These are phyloP conservation scores for Ceuthmochares aereus DNA, from an alignment of 2,113 vertebrate species.

Conservation along the genomic window DNA sequence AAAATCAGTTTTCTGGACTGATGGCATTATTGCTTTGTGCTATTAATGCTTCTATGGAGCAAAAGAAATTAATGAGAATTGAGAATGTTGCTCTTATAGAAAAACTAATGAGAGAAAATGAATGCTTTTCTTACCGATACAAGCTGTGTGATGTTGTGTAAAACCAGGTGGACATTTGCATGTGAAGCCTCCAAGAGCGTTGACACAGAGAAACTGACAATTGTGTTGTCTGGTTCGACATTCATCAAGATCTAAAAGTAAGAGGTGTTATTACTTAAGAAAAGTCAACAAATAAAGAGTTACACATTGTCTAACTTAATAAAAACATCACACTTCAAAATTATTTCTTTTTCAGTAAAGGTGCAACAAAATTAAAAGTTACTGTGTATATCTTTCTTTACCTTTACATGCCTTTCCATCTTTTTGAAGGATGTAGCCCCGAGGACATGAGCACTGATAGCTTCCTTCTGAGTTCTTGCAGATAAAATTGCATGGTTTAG, in stretches of 20 bases:
- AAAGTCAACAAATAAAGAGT: neutral
- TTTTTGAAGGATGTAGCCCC: slow-evolving; percentile 84
- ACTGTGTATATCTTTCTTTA: neutral
- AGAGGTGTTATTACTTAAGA: neutral
- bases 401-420: slow-evolving; percentile 87
- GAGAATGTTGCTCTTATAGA: neutral
- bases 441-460: slow-evolving; percentile 85
- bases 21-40: neutral
- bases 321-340: neutral
- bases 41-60: neutral
- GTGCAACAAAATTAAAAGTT: neutral
- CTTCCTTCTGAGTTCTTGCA: slow-evolving; percentile 87
- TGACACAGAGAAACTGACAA: slow-evolving; percentile 87
- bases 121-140: slow-evolving; percentile 80
- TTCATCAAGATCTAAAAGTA: slow-evolving; percentile 85
- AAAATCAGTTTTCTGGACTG: neutral
- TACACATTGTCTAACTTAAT: neutral
- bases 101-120: neutral
- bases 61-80: neutral
- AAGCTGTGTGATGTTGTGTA: slow-evolving; percentile 86
- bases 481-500: slow-evolving; percentile 89
- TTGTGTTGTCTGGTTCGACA: slow-evolving; percentile 87
- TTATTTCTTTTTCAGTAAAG: neutral
- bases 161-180: slow-evolving; percentile 89
- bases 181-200: slow-evolving; percentile 86